These are phyloP conservation scores for Rhizoglyphus robini DNA, from an alignment of 1,140 invertebrate genomes.

Conservation along the genomic window DNA sequence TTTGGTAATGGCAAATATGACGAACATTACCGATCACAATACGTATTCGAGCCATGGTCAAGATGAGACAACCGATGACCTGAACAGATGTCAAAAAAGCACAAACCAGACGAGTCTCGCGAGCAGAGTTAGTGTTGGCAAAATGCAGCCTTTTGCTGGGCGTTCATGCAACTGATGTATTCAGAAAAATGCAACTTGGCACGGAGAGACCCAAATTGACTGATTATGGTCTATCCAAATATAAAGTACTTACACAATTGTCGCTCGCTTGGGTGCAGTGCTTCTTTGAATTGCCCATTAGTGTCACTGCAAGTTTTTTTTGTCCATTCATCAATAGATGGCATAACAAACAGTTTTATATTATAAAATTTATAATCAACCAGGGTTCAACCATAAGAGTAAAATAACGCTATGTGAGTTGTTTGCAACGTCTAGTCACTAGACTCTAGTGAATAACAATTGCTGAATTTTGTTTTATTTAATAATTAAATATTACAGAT, in stretches of 20 bases:
- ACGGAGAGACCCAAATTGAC: no score
- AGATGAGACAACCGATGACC: background rate
- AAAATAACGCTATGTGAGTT: no score
- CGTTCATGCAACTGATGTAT: background rate
- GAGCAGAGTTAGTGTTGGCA: background rate
- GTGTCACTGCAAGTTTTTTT: no score
- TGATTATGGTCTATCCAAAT: no score
- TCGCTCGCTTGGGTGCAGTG: background rate
- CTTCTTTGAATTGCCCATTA: background rate
- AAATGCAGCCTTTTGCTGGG: background rate
- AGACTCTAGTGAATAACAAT: no score
- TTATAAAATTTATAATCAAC: background rate
- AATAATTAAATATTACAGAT: no score
- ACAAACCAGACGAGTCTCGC: background rate
- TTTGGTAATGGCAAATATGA: no score
- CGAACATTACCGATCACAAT: background rate
- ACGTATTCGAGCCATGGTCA: background rate
- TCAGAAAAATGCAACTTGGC: background rate
- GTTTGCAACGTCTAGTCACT: no score
- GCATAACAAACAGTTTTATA: background rate
- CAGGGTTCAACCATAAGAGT: no score
- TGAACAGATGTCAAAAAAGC: background rate
- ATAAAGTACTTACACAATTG: no score
- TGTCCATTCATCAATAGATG: background rate
- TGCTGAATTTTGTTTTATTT: no score